Base-by-base conservation (phyloP, 2,797 vertebrate genomes). In the Pempheris klunzingeri region DNA sequence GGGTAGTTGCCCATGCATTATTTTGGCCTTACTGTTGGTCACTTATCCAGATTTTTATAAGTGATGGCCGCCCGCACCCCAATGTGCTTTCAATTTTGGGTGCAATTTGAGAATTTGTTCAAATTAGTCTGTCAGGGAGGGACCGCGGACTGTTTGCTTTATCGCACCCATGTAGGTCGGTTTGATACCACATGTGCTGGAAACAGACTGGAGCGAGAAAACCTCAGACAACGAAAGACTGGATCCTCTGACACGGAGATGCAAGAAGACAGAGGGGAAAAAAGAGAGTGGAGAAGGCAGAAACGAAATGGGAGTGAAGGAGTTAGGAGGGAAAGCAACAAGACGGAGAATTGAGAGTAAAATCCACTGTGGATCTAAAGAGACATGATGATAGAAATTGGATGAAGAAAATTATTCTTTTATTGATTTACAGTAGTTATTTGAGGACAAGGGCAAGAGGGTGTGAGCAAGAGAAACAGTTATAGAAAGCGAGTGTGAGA, bases 71-170 rank as follows among this genome's bases (percentile, higher is more conserved):
- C 92, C 92, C 89, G 87, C 90, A 90, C 87, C 82, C 89, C 92
- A 96, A 95, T 95, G 92, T 96, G 95, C 93, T 96, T 96, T 95
- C 94, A 96, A 95, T 96, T 96, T 96, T 88, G 90, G 85, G 85
- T 66, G 93, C 95, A 96, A 96, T 96, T 95, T 95, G 94, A 96
- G 94, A 95, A 95, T 96, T 96, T 95, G 94, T 95, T 94, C 94
- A 94, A 96, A 96, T 96, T 95, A 94, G 93, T 92, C 93, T 93
- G 93, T 94, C 93, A 92, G 90, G 92, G 91, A 93, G 87, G 90
- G 86, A 93, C 91, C 77, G 70, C 57, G 90, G 91, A 95, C 92
- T 93, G 92, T 95, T 95, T 94, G 89, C 92, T 94, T 94, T 95
- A 94, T 94, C 93, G 90, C 92, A 90, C 90, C 93, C 93, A 88